Base-by-base conservation (phyloP, 2,888 invertebrate species). In the Pyrochroa serraticornis region DNA sequence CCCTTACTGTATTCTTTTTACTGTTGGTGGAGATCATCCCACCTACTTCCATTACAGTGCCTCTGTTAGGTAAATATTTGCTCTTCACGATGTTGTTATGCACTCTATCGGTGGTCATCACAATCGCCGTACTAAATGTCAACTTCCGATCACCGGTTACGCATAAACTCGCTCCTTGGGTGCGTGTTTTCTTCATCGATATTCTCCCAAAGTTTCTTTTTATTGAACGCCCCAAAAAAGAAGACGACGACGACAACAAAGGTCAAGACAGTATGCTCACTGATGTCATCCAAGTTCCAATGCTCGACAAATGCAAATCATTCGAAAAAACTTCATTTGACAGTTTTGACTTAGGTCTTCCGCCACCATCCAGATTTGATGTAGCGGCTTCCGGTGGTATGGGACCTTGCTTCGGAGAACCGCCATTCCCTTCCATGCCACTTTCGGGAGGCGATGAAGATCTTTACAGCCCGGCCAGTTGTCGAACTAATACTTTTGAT, bases 71-170 rank as follows among this genome's bases (percentile, higher is more conserved):
- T 72, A 93, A 93, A 83, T 95, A 95, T 83, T 85, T 95, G 71
- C 85, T 95, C 70, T 95, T 95, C 82, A 95, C 95, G 68, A 95
- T 95, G 95, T 91, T 94, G 82, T 85, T 95, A 75, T 95, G 95
- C 75, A 95, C 95, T 65, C 82, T 95, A 68, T 95, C 94, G 65
- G 94, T 95, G 74, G 92, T 95, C 69, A 93, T 94, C 75, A 95
- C 95, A 74, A 95, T 95, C 80, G 92, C 92, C 73, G 95, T 95
- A 79, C 85, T 95, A 74, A 95, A 95, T 80, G 92, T 95, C 74
- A 95, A 95, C 83, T 94, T 91, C 82, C 86, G 91, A 71, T 94
- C 94, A 60, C 95, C 95, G 35, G 93, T 95, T 59, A 95, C 95
- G 63, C 95, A 95, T 79, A 90, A 90, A 71, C 90, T 95, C 89